These are phyloP conservation scores for Noctilio leporinus DNA, from an alignment of 2,113 vertebrate genomes.

Conservation along the genomic window DNA sequence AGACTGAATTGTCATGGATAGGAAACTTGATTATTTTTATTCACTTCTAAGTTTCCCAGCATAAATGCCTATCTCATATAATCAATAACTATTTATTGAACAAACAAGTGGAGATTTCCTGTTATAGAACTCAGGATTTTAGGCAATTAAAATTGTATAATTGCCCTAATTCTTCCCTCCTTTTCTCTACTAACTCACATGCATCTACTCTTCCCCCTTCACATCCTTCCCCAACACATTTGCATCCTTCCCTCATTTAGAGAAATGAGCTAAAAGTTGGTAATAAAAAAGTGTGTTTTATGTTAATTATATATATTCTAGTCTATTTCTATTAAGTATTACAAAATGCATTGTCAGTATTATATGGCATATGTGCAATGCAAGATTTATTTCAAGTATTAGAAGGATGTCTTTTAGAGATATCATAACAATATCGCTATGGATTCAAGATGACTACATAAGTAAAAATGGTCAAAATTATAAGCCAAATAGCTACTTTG, in stretches of 20 bases:
- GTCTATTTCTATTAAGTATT: not conserved
- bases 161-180: not conserved
- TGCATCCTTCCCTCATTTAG: not conserved
- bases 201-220: not conserved
- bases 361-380: not conserved
- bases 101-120: not conserved
- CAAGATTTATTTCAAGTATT: constrained; percentile 21
- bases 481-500: not conserved
- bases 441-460: not conserved
- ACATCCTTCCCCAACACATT: not conserved
- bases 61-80: not conserved
- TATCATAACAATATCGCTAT: not conserved
- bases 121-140: not conserved
- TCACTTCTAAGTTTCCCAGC: not conserved
- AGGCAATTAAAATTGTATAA: not conserved
- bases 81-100: not conserved
- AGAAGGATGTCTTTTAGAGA: not conserved
- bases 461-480: not conserved
- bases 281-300: not conserved
- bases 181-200: not conserved
- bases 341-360: not conserved
- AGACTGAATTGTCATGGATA: not conserved
- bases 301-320: not conserved
- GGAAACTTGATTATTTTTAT: not conserved
- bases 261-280: not conserved